These are phyloP conservation scores for Ectemnius cavifrons DNA, from an alignment of 2,888 invertebrate species.

Conservation along the genomic window DNA sequence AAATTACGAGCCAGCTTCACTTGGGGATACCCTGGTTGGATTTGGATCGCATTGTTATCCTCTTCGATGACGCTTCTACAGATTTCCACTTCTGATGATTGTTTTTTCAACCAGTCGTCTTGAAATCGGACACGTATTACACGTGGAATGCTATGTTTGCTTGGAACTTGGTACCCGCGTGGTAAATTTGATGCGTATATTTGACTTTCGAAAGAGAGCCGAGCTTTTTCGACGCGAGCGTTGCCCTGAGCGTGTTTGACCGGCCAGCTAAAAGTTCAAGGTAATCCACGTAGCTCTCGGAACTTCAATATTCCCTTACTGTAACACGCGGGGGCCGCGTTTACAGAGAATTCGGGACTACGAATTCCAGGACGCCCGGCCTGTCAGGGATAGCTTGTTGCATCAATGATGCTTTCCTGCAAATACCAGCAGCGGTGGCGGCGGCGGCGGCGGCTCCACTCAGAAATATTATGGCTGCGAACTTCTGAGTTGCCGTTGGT, in stretches of 20 bases:
- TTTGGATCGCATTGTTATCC: slow-evolving; percentile 20
- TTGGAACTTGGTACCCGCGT: too few species aligned
- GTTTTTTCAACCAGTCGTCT: too few species aligned
- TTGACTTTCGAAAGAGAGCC: too few species aligned
- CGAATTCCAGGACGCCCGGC: slow-evolving; percentile 23
- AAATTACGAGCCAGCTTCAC: slow-evolving; percentile 66
- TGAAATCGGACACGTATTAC: too few species aligned
- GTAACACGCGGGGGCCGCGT: not conserved
- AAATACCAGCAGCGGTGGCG: not conserved
- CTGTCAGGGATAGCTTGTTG: slow-evolving; percentile 32
- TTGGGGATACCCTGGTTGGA: slow-evolving; percentile 14
- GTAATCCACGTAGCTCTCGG: too few species aligned
- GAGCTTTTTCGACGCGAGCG: too few species aligned
- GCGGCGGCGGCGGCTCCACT: not conserved
- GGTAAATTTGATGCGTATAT: too few species aligned
- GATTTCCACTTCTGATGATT: not conserved
- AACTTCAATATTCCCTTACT: slow-evolving; percentile 3
- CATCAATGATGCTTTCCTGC: slow-evolving; percentile 25
- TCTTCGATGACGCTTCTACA: slow-evolving; percentile 3
- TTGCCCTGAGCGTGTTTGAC: too few species aligned
- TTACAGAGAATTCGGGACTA: not conserved
- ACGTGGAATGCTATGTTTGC: too few species aligned
- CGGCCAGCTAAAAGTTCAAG: too few species aligned
- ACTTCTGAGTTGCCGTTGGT: slow-evolving; percentile 21
- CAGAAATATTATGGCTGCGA: slow-evolving; percentile 17